Evolutionary conservation across 1,140 invertebrate species (phyloP), one percentile per base, ranked within the genome.

Genomic region (Drosophila sturtevanti): DNA sequence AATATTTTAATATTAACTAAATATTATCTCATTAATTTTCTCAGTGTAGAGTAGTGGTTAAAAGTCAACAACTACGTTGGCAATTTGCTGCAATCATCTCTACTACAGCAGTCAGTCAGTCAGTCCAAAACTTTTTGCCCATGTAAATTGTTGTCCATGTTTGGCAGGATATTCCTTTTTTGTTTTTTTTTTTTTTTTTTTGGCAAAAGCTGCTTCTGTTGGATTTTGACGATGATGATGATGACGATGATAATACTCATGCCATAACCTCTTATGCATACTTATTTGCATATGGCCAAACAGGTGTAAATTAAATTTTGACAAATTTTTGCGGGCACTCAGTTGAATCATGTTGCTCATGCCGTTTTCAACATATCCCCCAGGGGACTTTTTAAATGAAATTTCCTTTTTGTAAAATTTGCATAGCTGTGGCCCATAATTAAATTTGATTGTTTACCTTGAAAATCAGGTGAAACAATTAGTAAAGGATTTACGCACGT

Each of bases 51-150:
- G 38, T 55, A 56, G 65, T 61, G 44, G 63, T 41, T 35, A 59
- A 76, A 81, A 72, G 63, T 72, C 72, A 79, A 79, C 68, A 84
- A 72, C 65, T 66, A 67, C 48, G 69, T 63, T 64, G 65, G 63
- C 81, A 78, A 86, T 81, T 87, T 81, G 75, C 70, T 63, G 81
- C 81, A 84, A 85, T 85, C 81, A 80, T 76, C 66, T 48, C 41
- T 18, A 48, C 41, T 63, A 55, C 38, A 65, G 59, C 48, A 65
- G 37, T 35, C 54, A 27, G 12, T 58, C 0, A n/a, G n/a, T n/a
- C n/a, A n/a, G n/a, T n/a, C n/a, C n/a, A 21, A 21, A 24, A 34
- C 63, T 24, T 38, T 37, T 31, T 62, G 27, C 24, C 41, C 65
- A 76, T 52, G 58, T 63, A 76, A 68, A 70, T 78, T 63, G 44